These are phyloP conservation scores for Propithecus coquereli DNA, from an alignment of 2,113 vertebrate species.

Conservation along the genomic window DNA sequence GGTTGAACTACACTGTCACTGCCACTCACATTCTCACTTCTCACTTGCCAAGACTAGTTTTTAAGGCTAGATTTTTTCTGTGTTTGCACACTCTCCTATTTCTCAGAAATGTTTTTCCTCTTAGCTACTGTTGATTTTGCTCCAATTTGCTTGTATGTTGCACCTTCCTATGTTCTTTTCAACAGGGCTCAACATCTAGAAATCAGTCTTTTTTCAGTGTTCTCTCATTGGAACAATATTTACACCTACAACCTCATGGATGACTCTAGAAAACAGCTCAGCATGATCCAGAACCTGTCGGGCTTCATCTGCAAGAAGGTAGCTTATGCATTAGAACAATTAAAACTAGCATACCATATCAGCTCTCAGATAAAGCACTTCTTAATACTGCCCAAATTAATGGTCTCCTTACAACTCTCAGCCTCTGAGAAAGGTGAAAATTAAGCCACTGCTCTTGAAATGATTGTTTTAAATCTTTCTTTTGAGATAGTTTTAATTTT, in stretches of 20 bases:
- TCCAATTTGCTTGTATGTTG: background rate
- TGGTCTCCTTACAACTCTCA: background rate
- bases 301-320: background rate
- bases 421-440: background rate
- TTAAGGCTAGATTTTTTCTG: background rate
- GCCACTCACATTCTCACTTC: background rate
- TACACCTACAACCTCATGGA: background rate
- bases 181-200: background rate
- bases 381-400: background rate
- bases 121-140: background rate
- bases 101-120: background rate
- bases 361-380: background rate
- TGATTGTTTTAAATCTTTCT: background rate
- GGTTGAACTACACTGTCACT: background rate
- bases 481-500: conserved; percentile 20
- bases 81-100: background rate
- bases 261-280: background rate
- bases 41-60: background rate
- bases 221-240: background rate
- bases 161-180: background rate
- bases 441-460: background rate
- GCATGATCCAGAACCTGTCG: background rate
- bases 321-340: background rate
- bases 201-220: background rate
- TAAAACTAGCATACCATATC: background rate